Evolutionary conservation across 53 echinoderm and acorn worm species (phyloP), one percentile per base, ranked within the genome.

Genomic region (Arbacia lixula): DNA sequence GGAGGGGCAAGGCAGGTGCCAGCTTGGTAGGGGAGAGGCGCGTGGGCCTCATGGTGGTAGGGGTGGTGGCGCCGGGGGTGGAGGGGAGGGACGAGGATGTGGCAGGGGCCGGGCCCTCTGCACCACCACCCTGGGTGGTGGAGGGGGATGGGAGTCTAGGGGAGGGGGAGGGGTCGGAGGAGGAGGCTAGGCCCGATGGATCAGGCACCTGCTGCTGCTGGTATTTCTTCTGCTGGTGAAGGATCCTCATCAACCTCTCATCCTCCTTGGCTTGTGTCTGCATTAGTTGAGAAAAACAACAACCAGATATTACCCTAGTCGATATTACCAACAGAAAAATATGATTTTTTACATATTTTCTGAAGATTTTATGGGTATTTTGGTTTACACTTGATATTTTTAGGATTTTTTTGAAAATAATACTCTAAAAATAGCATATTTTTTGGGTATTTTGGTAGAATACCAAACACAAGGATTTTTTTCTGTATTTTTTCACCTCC

Each of bases 211-310:
- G 73, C 72, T 88, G 85, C 12, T 84, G 63, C 72, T 92, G 85
- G 80, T 98, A 91, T 35, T 89, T 78, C 72, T 90, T 90, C 76
- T 94, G 98, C 63, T 92, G 92, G 60, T 91, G 89, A 5, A 98
- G 71, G 24, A 98, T 88, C 26, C 90, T 94, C 72, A 89, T 54
- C 29, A 98, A 62, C 55, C 92, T 90, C 76, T 94, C 88, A 28
- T 94, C 98, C 56, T 94, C 92, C 76, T 98, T 93, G 31, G 66
- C 81, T 82, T 94, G 92, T 26, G 91, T 61, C 94, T 98, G 53
- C 19, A n/a, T 36, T n/a, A 27, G 25, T 62, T 12, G 31, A 66
- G 10, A n/a, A 53, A 42, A 11, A 64, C 29, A 31, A 76, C 3
- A 3, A 34, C 1, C 53, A 76, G 30, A 60, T 60, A 9, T 60